phyloP scores from a whole-genome alignment of 2,888 invertebrate species.

The Odontothrips loti region DNA sequence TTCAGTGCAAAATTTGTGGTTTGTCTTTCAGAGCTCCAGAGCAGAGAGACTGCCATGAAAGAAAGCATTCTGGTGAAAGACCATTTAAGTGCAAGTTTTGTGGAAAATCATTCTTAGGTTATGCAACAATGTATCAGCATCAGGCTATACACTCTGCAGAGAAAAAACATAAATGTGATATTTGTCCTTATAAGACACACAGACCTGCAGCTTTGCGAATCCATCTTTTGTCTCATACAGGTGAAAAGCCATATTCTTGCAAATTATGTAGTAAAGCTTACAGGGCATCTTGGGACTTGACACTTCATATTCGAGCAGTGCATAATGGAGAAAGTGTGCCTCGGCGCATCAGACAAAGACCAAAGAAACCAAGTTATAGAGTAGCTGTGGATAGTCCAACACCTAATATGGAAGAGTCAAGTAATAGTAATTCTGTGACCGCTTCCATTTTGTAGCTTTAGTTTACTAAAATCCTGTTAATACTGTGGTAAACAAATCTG shows the following conservation, averaged over 20 bases:
- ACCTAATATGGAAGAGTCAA: no score
- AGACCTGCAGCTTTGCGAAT: background rate
- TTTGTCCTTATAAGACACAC: background rate
- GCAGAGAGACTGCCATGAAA: background rate
- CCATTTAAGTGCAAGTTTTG: background rate
- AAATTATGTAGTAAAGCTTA: background rate
- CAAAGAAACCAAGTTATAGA: background rate
- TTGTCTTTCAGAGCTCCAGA: background rate
- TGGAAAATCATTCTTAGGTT: background rate
- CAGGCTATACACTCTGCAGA: background rate
- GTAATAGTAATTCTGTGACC: no score
- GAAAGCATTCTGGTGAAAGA: background rate
- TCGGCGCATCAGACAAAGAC: background rate
- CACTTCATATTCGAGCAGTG: background rate
- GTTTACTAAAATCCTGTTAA: background rate
- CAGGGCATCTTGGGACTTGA: background rate
- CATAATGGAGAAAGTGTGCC: no score
- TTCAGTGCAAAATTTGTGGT: background rate
- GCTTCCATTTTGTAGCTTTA: background rate
- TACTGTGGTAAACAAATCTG: no score
- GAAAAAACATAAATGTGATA: background rate
- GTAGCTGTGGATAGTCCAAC: no score
- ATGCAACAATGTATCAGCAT: background rate
- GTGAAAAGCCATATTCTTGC: background rate
- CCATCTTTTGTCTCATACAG: background rate